A percentile compares a stretch with the other conserved stretches of the same genome.
phyloP scores from a whole-genome alignment of 2,797 vertebrate species.

The Muraenolepis orangiensis region DNA sequence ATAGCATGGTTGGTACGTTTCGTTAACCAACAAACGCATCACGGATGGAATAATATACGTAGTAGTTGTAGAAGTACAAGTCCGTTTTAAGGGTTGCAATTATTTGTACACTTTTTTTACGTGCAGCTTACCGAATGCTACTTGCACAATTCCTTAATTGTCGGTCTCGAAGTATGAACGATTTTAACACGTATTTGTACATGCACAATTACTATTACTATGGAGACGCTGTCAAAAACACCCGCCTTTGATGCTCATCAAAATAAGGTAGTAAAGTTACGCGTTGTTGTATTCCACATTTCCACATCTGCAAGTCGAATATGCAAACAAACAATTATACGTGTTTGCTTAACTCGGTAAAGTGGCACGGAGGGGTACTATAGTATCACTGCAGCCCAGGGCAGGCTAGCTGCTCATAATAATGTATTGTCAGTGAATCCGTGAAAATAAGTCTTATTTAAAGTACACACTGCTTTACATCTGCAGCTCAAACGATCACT shows the following conservation, averaged over 20 bases:
- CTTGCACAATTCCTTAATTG: not conserved
- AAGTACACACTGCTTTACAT: no score
- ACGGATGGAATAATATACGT: constrained; percentile 6
- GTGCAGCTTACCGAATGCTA: not conserved
- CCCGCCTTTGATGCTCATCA: constrained; percentile 22
- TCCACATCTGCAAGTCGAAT: not conserved
- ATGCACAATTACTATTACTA: constrained; percentile 15
- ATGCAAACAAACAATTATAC: not conserved
- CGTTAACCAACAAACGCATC: not conserved
- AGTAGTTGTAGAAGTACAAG: not conserved
- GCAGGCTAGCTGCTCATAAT: not conserved
- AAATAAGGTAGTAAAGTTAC: constrained; percentile 34
- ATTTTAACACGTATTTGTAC: not conserved
- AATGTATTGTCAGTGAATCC: no score
- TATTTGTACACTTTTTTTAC: not conserved
- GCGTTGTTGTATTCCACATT: not conserved
- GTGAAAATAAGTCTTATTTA: no score
- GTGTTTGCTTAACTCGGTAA: not conserved
- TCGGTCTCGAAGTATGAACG: not conserved
- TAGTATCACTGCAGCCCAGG: not conserved
- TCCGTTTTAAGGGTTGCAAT: not conserved
- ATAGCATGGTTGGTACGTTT: not conserved
- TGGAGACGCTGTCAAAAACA: constrained; percentile 60
- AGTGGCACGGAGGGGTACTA: not conserved
- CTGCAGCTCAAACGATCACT: not conserved